These are phyloP conservation scores for Melanerpes aurifrons DNA, from an alignment of 2,113 vertebrate genomes.

Conservation along the genomic window DNA sequence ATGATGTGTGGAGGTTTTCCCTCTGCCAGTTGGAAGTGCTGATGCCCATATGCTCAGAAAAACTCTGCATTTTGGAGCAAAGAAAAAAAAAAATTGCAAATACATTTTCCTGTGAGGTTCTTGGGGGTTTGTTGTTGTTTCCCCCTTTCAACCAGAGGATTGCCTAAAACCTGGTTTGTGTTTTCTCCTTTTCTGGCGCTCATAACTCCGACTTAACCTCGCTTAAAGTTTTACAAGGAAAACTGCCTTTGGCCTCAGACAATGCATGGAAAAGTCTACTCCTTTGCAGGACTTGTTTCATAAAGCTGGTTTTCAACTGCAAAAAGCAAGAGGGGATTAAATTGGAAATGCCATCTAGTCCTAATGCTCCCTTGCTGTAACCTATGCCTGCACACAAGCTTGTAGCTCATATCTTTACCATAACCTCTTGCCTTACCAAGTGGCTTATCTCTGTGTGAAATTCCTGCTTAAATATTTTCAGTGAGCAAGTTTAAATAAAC, in stretches of 20 bases:
- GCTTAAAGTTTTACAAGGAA: constrained; percentile 32
- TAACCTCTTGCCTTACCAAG: not conserved
- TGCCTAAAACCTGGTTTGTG: constrained; percentile 1
- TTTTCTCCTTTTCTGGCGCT: not conserved
- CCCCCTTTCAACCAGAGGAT: not conserved
- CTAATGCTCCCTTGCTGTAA: not conserved
- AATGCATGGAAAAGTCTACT: not conserved
- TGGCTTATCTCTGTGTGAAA: constrained; percentile 50
- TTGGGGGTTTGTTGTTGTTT: no score
- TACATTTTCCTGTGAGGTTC: not conserved
- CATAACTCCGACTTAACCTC: accelerated
- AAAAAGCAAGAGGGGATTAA: not conserved
- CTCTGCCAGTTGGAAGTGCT: constrained; percentile 3
- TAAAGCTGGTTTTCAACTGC: constrained; percentile 18
- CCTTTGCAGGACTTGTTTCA: constrained; percentile 15
- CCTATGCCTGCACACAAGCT: not conserved
- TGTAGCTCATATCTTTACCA: not conserved
- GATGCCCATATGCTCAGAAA: constrained; percentile 21
- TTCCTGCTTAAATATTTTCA: constrained; percentile 60
- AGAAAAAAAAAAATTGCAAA: constrained; percentile 23
- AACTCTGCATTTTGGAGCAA: not conserved
- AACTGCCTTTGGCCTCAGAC: constrained; percentile 8
- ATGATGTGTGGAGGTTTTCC: not conserved
- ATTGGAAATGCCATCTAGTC: constrained; percentile 1
- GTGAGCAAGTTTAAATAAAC: constrained; percentile 68